phyloP scores from a whole-genome alignment of 2,888 invertebrate genomes.

The Lasioglossum oenotherae region DNA sequence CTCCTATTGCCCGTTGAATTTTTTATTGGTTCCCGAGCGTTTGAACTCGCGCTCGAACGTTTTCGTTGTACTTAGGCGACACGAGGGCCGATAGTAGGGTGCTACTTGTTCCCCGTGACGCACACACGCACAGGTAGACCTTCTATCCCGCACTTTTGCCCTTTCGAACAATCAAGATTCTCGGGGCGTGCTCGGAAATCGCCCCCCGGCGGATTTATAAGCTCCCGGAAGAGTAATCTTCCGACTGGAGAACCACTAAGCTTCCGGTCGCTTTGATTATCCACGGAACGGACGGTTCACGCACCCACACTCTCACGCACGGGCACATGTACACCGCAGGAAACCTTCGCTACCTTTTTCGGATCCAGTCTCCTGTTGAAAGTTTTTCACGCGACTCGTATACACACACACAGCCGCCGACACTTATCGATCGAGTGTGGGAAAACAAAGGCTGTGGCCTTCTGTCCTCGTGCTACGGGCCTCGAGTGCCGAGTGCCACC shows the following conservation, averaged over 20 bases:
- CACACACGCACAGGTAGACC: background rate
- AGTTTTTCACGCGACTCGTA: background rate
- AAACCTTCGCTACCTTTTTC: background rate
- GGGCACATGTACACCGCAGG: background rate
- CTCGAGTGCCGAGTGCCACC: background rate
- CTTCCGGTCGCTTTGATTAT: constrained; percentile 24
- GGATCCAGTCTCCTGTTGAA: constrained; percentile 18
- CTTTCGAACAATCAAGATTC: constrained; percentile 16
- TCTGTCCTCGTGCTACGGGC: background rate
- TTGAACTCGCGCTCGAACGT: background rate
- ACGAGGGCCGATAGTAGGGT: background rate
- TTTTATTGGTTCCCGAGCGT: background rate
- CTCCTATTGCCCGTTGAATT: background rate
- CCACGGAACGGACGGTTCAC: background rate
- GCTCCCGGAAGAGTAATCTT: constrained; percentile 3
- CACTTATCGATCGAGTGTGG: background rate
- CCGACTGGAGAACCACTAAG: background rate
- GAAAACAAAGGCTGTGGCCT: background rate
- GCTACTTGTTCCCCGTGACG: background rate
- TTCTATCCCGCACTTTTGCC: background rate
- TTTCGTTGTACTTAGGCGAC: background rate
- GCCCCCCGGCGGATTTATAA: background rate
- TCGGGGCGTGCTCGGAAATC: background rate
- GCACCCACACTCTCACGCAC: background rate
- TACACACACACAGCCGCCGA: background rate